Evolutionary conservation across 1,140 invertebrate genomes (phyloP).

Genomic region (Hyles euphorbiae): DNA sequence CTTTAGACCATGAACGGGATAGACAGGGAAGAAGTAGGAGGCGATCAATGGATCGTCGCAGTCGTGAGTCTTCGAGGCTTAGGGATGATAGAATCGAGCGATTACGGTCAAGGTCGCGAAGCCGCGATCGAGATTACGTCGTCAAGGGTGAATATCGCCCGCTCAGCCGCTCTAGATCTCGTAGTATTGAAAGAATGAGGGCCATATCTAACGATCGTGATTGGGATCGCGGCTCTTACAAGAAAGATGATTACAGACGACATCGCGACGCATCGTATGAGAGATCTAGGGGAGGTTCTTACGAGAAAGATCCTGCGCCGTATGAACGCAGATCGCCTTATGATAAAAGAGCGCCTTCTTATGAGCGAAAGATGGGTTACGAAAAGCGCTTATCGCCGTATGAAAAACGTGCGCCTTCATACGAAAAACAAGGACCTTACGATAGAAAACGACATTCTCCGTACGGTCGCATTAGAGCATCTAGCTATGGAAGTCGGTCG

Average conservation of each 20-base stretch:
- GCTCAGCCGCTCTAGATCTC: conserved; percentile 60
- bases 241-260: conserved; percentile 72
- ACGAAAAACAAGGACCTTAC: conserved; percentile 60
- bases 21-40: conserved; percentile 50
- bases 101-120: conserved; percentile 71
- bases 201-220: conserved; percentile 57
- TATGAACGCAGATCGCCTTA: conserved; percentile 59
- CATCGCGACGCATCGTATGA: conserved; percentile 64
- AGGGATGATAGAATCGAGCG: conserved; percentile 59
- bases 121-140: conserved; percentile 73
- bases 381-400: conserved; percentile 65
- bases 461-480: conserved; percentile 56
- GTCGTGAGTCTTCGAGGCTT: conserved; percentile 42
- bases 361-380: conserved; percentile 61
- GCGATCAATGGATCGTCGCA: conserved; percentile 48
- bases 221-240: conserved; percentile 71
- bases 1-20: conserved; percentile 50
- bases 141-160: conserved; percentile 70
- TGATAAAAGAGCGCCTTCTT: conserved; percentile 64
- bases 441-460: conserved; percentile 67
- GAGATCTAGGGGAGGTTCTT: conserved; percentile 62
- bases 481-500: conserved; percentile 65
- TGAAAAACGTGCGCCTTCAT: conserved; percentile 63
- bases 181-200: conserved; percentile 65
- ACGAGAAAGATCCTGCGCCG: conserved; percentile 40